Conservation (phyloP, 2,113 vertebrate genomes). For the Antigone vipio region DNA sequence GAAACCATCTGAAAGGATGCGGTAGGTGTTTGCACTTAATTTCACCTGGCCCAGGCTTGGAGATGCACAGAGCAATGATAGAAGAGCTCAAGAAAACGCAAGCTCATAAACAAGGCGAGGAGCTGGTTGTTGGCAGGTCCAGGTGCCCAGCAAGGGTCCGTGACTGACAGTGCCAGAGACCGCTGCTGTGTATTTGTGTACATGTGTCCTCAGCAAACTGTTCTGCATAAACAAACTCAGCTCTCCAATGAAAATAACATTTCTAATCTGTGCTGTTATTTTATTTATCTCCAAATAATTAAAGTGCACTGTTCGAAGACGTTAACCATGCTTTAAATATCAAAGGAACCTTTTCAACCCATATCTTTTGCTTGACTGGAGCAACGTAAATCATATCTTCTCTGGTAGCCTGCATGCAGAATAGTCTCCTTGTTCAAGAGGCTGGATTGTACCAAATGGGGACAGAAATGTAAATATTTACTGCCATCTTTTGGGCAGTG, state of each 20-base stretch:
- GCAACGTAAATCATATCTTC: neutral
- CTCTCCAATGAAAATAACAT: neutral
- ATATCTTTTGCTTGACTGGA: neutral
- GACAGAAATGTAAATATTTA: conserved; percentile 36
- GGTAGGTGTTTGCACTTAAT: neutral
- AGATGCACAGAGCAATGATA: neutral
- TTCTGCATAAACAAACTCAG: neutral
- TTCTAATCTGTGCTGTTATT: neutral
- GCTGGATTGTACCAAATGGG: neutral
- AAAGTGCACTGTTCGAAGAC: neutral
- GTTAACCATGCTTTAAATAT: neutral
- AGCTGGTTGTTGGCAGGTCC: neutral
- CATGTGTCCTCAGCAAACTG: neutral
- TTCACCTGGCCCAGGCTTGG: neutral
- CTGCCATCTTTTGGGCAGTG: conserved; percentile 70
- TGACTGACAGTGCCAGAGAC: neutral
- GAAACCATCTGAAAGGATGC: neutral
- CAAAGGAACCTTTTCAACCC: neutral
- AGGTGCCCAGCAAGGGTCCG: neutral
- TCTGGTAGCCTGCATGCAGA: neutral
- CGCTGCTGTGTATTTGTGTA: neutral
- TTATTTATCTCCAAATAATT: neutral
- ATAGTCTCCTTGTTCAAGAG: neutral
- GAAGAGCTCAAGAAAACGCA: neutral
- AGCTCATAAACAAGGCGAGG: neutral